Percentiles rank a stretch among this genome's conserved stretches.
Conservation (phyloP, 2,888 invertebrate species). For the Resseliella maxima region DNA sequence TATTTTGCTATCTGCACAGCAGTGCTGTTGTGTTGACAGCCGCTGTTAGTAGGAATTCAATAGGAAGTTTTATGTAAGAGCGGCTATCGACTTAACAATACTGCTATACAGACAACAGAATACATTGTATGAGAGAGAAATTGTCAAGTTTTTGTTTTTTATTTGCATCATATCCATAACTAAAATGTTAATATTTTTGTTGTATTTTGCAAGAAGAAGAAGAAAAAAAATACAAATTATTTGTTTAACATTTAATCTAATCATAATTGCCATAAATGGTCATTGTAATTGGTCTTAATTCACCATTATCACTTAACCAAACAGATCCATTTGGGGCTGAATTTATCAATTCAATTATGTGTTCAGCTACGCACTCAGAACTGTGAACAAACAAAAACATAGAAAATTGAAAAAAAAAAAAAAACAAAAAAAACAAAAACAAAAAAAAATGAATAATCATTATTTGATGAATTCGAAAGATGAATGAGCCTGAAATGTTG, state of each 20-base stretch:
- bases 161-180: too few relatives aligned
- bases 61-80: too few relatives aligned
- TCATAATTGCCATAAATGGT: conserved; percentile 58
- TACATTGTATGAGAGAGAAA: too few relatives aligned
- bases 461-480: background rate
- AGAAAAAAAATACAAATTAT: too few relatives aligned
- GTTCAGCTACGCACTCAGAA: background rate
- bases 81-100: too few relatives aligned
- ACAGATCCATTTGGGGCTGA: conserved; percentile 62
- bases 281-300: conserved; percentile 62
- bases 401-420: background rate
- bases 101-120: too few relatives aligned
- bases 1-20: conserved; percentile 61
- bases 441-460: background rate
- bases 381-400: background rate
- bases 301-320: conserved; percentile 64
- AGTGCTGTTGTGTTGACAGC: too few relatives aligned
- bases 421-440: background rate
- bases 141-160: too few relatives aligned
- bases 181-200: too few relatives aligned
- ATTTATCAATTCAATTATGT: background rate
- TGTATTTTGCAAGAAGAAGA: too few relatives aligned
- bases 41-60: too few relatives aligned
- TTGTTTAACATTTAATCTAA: too few relatives aligned
- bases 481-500: background rate